These are phyloP conservation scores for Diadegma fenestrale DNA, from an alignment of 2,888 invertebrate species.

Conservation along the genomic window DNA sequence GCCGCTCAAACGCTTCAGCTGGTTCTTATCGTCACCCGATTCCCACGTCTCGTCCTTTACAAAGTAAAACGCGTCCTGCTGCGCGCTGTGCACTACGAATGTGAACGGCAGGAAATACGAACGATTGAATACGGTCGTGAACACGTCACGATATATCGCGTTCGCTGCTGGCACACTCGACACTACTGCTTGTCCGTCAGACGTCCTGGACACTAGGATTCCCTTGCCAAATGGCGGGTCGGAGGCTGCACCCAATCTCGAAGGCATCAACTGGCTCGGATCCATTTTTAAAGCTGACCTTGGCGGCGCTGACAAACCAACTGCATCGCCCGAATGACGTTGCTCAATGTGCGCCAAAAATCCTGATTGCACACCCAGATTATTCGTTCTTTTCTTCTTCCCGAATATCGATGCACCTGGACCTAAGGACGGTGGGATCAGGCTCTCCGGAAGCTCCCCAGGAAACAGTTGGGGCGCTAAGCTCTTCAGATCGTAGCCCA, in stretches of 20 bases:
- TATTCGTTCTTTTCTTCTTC: constrained; percentile 85
- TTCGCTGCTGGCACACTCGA: constrained; percentile 96
- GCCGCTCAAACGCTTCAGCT: constrained; percentile 94
- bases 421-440: constrained; percentile 89
- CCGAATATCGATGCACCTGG: constrained; percentile 87
- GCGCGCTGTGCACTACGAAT: constrained; percentile 94
- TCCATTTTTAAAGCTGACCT: constrained; percentile 93
- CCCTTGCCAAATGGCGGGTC: constrained; percentile 96
- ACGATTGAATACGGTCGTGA: constrained; percentile 96
- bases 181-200: constrained; percentile 92
- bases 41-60: constrained; percentile 97
- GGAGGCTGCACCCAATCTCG: constrained; percentile 92
- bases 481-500: constrained; percentile 94
- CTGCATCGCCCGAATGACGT: constrained; percentile 91
- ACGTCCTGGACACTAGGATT: constrained; percentile 93
- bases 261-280: constrained; percentile 89
- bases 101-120: constrained; percentile 95
- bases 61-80: constrained; percentile 97
- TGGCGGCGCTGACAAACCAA: constrained; percentile 91
- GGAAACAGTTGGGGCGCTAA: constrained; percentile 95
- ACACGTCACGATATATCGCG: constrained; percentile 95
- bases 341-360: constrained; percentile 93
- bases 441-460: constrained; percentile 89
- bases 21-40: constrained; percentile 94
- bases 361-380: constrained; percentile 92